These are phyloP conservation scores for Lophotriccus pileatus DNA, from an alignment of 2,797 vertebrate species.

Conservation along the genomic window DNA sequence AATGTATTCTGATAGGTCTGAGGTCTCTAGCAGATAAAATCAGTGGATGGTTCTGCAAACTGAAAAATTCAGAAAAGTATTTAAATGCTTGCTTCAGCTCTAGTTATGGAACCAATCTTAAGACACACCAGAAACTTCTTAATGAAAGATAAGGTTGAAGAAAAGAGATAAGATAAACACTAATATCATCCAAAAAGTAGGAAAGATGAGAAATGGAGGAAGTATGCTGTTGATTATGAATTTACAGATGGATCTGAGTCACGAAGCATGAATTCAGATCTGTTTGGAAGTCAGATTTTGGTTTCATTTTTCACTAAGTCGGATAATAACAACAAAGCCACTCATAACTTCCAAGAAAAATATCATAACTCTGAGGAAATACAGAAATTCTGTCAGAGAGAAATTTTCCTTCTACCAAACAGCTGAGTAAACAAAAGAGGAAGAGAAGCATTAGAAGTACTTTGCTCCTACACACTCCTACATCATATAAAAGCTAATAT, in stretches of 20 bases:
- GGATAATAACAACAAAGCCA: neutral
- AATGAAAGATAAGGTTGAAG: neutral
- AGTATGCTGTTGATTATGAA: neutral
- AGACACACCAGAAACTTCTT: neutral
- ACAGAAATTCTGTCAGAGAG: neutral
- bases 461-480: neutral
- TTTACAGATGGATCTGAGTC: neutral
- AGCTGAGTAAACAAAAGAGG: neutral
- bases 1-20: neutral
- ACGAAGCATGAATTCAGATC: neutral
- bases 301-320: neutral
- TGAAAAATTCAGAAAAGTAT: neutral
- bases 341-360: neutral
- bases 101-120: neutral
- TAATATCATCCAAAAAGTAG: neutral
- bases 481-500: neutral
- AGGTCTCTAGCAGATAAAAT: neutral
- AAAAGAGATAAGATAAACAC: neutral
- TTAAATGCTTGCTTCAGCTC: neutral
- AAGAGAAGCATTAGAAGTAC: neutral
- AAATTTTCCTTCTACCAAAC: neutral
- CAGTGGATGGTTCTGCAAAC: neutral
- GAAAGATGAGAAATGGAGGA: neutral
- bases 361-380: neutral
- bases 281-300: neutral